phyloP scores from a whole-genome alignment of 1,140 invertebrate genomes.

The Limonius californicus region DNA sequence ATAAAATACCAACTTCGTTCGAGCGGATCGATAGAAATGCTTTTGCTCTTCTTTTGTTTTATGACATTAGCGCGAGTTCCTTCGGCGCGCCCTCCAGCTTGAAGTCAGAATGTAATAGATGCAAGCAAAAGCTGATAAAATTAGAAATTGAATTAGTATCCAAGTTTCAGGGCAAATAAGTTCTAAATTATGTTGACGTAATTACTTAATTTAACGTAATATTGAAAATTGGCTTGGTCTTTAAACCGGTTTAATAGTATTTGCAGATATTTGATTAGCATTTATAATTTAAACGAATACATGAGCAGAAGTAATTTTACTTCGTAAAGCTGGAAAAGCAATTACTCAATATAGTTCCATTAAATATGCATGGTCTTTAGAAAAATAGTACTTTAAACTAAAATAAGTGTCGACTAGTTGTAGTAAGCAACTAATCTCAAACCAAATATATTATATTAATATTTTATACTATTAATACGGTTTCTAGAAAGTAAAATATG shows the following conservation, averaged over 20 bases:
- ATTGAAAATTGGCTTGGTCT: conserved; percentile 1
- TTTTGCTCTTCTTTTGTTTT: conserved; percentile 8
- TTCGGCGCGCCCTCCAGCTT: neutral
- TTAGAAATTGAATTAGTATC: conserved; percentile 12
- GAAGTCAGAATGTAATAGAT: neutral
- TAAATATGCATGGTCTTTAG: no score
- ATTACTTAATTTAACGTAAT: conserved; percentile 14
- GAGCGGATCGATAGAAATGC: neutral
- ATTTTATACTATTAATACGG: no score
- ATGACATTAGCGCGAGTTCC: neutral
- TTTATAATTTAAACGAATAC: neutral
- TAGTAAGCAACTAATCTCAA: no score
- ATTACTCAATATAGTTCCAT: no score
- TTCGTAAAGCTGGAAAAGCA: no score
- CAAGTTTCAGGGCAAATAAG: conserved; percentile 5
- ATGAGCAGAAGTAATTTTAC: no score
- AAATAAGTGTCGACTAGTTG: no score
- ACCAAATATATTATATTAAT: no score
- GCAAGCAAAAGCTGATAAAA: conserved; percentile 8
- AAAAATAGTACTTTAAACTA: no score
- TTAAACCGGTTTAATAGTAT: neutral
- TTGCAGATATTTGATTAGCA: neutral
- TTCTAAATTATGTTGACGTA: conserved; percentile 1
- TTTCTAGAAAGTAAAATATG: no score
- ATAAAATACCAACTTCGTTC: neutral